A percentile compares a stretch with the other conserved stretches of the same genome.
phyloP scores from a whole-genome alignment of 2,888 invertebrate species.

The Watsonalla cultraria region DNA sequence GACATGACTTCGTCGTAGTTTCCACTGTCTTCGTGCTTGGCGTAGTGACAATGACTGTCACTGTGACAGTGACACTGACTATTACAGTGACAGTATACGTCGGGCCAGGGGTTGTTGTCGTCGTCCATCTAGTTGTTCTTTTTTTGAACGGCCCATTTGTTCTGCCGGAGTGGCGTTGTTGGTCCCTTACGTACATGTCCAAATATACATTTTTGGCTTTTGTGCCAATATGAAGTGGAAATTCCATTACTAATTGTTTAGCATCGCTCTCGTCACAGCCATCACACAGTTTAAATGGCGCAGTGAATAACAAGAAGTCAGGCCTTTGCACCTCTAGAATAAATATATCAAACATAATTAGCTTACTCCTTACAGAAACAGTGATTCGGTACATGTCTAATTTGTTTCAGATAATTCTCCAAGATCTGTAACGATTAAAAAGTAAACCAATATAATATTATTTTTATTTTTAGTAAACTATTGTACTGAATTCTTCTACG shows the following conservation, averaged over 20 bases:
- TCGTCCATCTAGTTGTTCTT: conserved; percentile 20
- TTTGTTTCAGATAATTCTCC: too few species aligned
- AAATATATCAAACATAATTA: conserved; percentile 9
- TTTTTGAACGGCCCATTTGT: conserved; percentile 37
- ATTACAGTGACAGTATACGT: conserved; percentile 2
- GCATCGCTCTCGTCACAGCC: conserved; percentile 25
- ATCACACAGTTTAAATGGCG: conserved; percentile 54
- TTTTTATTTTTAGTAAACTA: too few species aligned
- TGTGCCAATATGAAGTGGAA: conserved; percentile 50
- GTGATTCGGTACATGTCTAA: too few species aligned
- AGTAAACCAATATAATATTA: too few species aligned
- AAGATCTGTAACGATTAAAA: too few species aligned
- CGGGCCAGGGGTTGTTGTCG: conserved; percentile 19
- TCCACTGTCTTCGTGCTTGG: too few species aligned
- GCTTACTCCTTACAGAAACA: too few species aligned
- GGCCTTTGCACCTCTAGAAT: conserved; percentile 47
- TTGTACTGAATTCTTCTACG: too few species aligned
- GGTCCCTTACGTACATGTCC: conserved; percentile 33
- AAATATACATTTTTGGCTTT: conserved; percentile 30
- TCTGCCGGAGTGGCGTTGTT: conserved; percentile 14
- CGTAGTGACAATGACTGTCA: too few species aligned
- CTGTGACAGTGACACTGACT: neutral
- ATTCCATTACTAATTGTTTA: conserved; percentile 37
- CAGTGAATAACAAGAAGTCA: conserved; percentile 51
- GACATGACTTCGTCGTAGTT: neutral